Percentiles rank a stretch among this genome's conserved stretches.
These are phyloP conservation scores for Pasiphila rectangulata DNA, from an alignment of 2,888 invertebrate species.

Conservation along the genomic window DNA sequence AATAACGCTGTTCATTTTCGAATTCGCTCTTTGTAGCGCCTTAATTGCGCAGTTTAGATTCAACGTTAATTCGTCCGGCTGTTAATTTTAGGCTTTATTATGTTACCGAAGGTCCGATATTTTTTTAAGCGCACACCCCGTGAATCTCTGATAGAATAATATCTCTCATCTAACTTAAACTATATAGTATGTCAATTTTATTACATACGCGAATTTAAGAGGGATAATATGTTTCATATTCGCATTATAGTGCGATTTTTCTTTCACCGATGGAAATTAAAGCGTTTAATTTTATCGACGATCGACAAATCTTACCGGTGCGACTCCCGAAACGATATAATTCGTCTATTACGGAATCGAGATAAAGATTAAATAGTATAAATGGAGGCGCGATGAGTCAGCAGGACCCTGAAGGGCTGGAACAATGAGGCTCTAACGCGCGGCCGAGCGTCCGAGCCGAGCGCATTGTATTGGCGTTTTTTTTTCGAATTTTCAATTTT, in stretches of 20 bases:
- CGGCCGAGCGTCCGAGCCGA: slow-evolving; percentile 43
- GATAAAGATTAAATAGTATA: slow-evolving; percentile 74
- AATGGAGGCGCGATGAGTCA: slow-evolving; percentile 70
- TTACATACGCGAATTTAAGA: slow-evolving; percentile 50
- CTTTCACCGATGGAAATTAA: slow-evolving; percentile 47
- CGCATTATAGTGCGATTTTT: slow-evolving; percentile 54
- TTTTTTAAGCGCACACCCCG: slow-evolving; percentile 57
- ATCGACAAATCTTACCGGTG: slow-evolving; percentile 57
- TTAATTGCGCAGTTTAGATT: slow-evolving; percentile 78
- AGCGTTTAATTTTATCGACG: slow-evolving; percentile 51
- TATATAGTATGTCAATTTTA: slow-evolving; percentile 50
- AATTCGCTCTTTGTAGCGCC: slow-evolving; percentile 72
- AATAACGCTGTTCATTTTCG: slow-evolving; percentile 77
- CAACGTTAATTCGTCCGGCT: slow-evolving; percentile 71
- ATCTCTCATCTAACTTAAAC: slow-evolving; percentile 14
- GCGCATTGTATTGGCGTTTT: slow-evolving; percentile 47
- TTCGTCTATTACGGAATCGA: slow-evolving; percentile 67
- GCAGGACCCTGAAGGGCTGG: slow-evolving; percentile 61
- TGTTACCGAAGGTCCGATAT: slow-evolving; percentile 63
- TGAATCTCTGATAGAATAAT: slow-evolving; percentile 60
- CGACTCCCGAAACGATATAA: slow-evolving; percentile 61
- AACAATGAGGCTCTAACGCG: slow-evolving; percentile 39
- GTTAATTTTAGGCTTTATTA: slow-evolving; percentile 77
- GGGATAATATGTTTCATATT: slow-evolving; percentile 52
- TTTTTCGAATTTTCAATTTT: slow-evolving; percentile 56